These are phyloP conservation scores for Aphidius ervi DNA, from an alignment of 1,140 invertebrate genomes.

Conservation along the genomic window DNA sequence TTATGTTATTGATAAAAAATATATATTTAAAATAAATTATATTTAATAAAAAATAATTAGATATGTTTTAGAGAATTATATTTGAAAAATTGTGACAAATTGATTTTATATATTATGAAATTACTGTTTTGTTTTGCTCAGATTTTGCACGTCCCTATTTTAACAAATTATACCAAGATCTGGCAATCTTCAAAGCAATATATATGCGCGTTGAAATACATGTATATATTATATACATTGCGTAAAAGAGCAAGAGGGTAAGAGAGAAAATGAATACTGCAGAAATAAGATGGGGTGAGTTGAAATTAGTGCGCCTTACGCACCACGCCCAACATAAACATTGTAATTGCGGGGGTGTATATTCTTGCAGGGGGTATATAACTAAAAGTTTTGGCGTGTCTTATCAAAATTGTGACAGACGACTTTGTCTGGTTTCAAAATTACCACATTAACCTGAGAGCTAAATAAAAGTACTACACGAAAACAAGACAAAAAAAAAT, in stretches of 20 bases:
- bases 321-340: slow-evolving; percentile 50
- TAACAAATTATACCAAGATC: slow-evolving; percentile 14
- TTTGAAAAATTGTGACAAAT: no score
- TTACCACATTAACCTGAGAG: no score
- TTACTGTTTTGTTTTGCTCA: no score
- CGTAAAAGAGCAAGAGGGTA: slow-evolving; percentile 5
- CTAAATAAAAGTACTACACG: no score
- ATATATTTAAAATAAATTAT: no score
- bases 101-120: no score
- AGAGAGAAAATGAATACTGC: slow-evolving; percentile 9
- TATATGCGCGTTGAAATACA: slow-evolving; percentile 27
- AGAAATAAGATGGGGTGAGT: not conserved
- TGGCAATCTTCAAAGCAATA: slow-evolving; percentile 36
- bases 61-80: no score
- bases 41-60: no score
- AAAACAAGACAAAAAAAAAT: no score
- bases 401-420: slow-evolving; percentile 43
- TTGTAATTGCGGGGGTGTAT: slow-evolving; percentile 45
- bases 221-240: no score
- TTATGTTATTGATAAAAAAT: no score
- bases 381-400: slow-evolving; percentile 19
- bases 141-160: no score
- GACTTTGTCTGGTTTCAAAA: slow-evolving; percentile 21
- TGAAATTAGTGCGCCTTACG: slow-evolving; percentile 30
- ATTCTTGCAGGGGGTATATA: slow-evolving; percentile 15